Base-by-base conservation (phyloP, 2,888 invertebrate genomes). In the Hypena proboscidalis region DNA sequence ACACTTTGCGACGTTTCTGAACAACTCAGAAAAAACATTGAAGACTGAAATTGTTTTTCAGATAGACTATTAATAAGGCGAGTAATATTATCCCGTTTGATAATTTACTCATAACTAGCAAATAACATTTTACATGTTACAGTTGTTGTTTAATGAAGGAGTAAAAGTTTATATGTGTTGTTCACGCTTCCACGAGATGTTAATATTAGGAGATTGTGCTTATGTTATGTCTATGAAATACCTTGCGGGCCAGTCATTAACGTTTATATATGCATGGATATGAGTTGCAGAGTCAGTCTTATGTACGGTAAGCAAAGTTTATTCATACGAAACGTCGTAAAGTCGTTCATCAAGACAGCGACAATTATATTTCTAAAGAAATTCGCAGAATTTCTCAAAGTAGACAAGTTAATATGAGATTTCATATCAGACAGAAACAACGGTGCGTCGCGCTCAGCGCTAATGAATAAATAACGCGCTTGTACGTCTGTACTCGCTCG, bases 381-480 rank as follows among this genome's bases (percentile, higher is more conserved):
- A 83, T 82, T 79, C 67, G n/a, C n/a, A n/a, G 73, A 66, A 72
- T 67, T 68, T 63, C 62, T 62, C 67, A 74, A 79, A 78, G 82
- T 73, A 77, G 79, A 82, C 78, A 83, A 77, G 80, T 77, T 83
- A 80, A 82, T 83, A 81, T 75, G 79, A 80, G 77, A 79, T 80
- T 80, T 80, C 77, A 79, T 75, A 74, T 76, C 69, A 67, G 64
- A 64, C 58, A 42, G 55, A 71, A 75, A 74, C 67, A 67, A 58
- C 64, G 61, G 44, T 53, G 53, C 67, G 59, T 62, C 47, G 51
- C 44, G 65, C 66, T 68, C 70, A 38, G 54, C 34, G 59, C 57
- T 77, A 72, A 77, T 78, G 77, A 78, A 78, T 78, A 78, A 76
- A 74, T 76, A 77, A 77, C 63, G 69, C 31, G 55, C 52, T 46